A percentile compares a stretch with the other conserved stretches of the same genome.
These are phyloP conservation scores for Pangasius krempfi DNA, from an alignment of 2,797 vertebrate genomes.

Conservation along the genomic window DNA sequence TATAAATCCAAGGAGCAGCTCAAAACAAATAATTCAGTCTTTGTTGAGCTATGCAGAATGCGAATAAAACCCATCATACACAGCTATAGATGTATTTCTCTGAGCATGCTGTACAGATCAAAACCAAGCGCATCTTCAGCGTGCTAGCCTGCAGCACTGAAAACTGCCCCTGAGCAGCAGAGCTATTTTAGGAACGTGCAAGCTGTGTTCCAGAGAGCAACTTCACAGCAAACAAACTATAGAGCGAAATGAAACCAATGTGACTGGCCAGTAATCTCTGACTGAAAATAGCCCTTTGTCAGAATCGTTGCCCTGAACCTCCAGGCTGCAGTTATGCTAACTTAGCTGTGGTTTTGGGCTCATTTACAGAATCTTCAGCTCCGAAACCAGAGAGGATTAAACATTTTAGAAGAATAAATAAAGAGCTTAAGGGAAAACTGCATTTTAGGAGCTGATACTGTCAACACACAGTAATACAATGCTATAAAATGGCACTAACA, in stretches of 20 bases:
- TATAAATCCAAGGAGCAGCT: background rate
- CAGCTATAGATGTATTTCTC: constrained; percentile 18
- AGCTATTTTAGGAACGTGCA: constrained; percentile 47
- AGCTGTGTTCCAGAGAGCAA: constrained; percentile 45
- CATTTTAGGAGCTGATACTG: constrained; percentile 5
- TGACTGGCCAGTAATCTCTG: constrained; percentile 44
- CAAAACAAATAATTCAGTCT: constrained; percentile 14
- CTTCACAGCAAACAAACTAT: constrained; percentile 47
- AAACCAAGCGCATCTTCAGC: constrained; percentile 35
- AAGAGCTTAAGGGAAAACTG: background rate
- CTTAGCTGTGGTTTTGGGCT: background rate
- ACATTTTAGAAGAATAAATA: constrained; percentile 18
- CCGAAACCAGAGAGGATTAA: constrained; percentile 33
- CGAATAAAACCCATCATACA: constrained; percentile 26
- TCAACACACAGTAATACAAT: background rate
- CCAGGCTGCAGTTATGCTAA: constrained; percentile 34
- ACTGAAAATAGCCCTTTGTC: constrained; percentile 31
- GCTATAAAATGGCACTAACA: constrained; percentile 8
- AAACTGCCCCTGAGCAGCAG: constrained; percentile 42
- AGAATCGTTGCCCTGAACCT: constrained; percentile 35
- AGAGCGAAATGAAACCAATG: constrained; percentile 37
- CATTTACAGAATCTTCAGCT: constrained; percentile 28
- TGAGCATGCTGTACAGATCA: constrained; percentile 42
- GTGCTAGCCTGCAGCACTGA: constrained; percentile 37
- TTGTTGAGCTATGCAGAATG: background rate